A percentile compares a stretch with the other conserved stretches of the same genome.
Evolutionary conservation across 2,888 invertebrate genomes (phyloP).

Genomic region (Unio pictorum): DNA sequence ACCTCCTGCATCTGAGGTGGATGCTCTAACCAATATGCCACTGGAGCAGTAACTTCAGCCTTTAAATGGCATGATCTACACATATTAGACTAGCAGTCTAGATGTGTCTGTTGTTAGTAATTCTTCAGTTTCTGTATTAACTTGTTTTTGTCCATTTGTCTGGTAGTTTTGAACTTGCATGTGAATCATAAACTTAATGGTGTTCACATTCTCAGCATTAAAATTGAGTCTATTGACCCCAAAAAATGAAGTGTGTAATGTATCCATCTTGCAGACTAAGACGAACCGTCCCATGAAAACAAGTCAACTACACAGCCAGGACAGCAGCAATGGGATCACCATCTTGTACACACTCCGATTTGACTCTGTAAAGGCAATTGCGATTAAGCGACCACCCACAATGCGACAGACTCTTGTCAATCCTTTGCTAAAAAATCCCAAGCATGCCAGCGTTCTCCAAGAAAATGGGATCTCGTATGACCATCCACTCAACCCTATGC

Average conservation of each 20-base stretch:
- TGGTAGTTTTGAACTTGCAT: too few relatives aligned
- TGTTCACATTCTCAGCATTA: background rate
- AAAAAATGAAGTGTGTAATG: background rate
- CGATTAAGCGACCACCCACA: conserved; percentile 76
- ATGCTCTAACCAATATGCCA: too few relatives aligned
- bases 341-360: conserved; percentile 80
- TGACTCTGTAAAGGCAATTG: conserved; percentile 83
- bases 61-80: too few relatives aligned
- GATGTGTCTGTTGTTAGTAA: too few relatives aligned
- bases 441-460: conserved; percentile 85
- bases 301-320: conserved; percentile 83
- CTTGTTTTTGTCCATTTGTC: too few relatives aligned
- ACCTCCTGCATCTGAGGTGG: too few relatives aligned
- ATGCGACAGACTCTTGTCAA: conserved; percentile 84
- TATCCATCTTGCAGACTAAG: conserved; percentile 75
- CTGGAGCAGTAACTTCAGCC: too few relatives aligned
- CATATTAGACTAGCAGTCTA: too few relatives aligned
- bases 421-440: conserved; percentile 81
- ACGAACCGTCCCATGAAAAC: conserved; percentile 82
- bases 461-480: conserved; percentile 90
- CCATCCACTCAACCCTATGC: conserved; percentile 84
- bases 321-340: conserved; percentile 83
- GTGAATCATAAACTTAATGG: too few relatives aligned
- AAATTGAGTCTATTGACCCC: background rate
- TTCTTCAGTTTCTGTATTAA: too few relatives aligned